Base-by-base conservation (phyloP, 2,797 vertebrate genomes). In the Poeciliopsis infans region DNA sequence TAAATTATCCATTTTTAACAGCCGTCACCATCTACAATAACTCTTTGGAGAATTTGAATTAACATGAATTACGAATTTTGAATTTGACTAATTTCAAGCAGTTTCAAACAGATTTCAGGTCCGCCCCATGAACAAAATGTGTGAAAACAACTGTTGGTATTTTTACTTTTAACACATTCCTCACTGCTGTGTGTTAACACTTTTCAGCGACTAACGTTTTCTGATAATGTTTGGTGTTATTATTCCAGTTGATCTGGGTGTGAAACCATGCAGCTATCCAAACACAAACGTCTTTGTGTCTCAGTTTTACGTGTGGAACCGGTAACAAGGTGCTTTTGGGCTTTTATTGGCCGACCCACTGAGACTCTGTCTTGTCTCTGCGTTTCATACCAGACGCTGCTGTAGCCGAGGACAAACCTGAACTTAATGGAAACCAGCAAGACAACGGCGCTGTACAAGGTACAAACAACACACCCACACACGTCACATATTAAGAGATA, bases 381-480 rank as follows among this genome's bases (percentile, higher is more conserved):
- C 86, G 88, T 78, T 78, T 89, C 75, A 70, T 41, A 72, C 79
- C 95, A 98, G 97, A 98, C 91, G 93, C 96, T 90, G 95, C 95
- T 89, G 96, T 94, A 89, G 95, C 96, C 82, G 97, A 97, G 31
- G 96, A 97, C 93, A 97, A 97, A 94, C 93, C 95, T 86, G 97
- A 97, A 91, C 94, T 96, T 94, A 97, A 95, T 73, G 97, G 96
- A 80, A 97, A 95, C 89, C 96, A 96, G 86, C 96, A 97, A 87
- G 97, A 97, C 92, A 97, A 94, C 82, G 92, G 95, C 78, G 91
- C 96, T 86, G 96, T 97, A 94, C 97, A 97, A 97, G 97, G 97
- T 98, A 89, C 79, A 39, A 31, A 31, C 23, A 74, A 84, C 81
- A 57, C 75, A 71, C 74, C 69, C 75, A 28, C 82, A 83, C 75